Evolutionary conservation across 2,888 invertebrate genomes (phyloP), one percentile per base, ranked within the genome.

Genomic region (Leptinotarsa peninsularis): DNA sequence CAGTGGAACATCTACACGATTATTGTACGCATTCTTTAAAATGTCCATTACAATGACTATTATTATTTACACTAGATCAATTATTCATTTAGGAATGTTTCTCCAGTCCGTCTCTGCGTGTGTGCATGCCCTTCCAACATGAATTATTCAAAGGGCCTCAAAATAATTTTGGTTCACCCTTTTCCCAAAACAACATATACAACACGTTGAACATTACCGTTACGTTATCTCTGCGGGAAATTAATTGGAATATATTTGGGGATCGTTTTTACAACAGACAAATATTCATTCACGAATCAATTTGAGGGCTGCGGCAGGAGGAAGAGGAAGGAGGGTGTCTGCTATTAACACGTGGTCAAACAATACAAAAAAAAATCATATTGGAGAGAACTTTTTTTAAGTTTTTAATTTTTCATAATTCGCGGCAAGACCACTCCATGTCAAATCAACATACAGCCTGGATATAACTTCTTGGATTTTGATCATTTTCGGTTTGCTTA

Each of bases 131-230:
- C 4, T 49, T 21, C 18, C 23, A 7, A 21, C 27, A 68, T 63
- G 63, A 68, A 70, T 74, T 66, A 74, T 70, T 74, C 63, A 74
- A 69, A 60, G 54, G 54, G n/a, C 66, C 17, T 73, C 69, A 73
- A 74, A 69, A 74, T 74, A 21, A 74, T 74, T 27, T 33, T 33
- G 66, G 18, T 67, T 69, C 63, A 74, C 69, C 69, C 73, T 74
- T 73, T 70, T 43, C 54, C 56, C 21, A 13, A 66, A 43, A 72
- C 52, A 67, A 17, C 33, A 27, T 67, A 63, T 43, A 63, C 63
- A 33, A 70, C 52, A 18, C 66, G 52, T 69, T 66, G 67, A 69
- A 21, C 70, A 66, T 74, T 60, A 74, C 69, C 43, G 66, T 74
- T 74, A 70, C 66, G 66, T 66, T 69, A 66, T 69, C 73, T 73